Conservation (phyloP, 2,888 invertebrate genomes). For the Deladenus siricidicola region DNA sequence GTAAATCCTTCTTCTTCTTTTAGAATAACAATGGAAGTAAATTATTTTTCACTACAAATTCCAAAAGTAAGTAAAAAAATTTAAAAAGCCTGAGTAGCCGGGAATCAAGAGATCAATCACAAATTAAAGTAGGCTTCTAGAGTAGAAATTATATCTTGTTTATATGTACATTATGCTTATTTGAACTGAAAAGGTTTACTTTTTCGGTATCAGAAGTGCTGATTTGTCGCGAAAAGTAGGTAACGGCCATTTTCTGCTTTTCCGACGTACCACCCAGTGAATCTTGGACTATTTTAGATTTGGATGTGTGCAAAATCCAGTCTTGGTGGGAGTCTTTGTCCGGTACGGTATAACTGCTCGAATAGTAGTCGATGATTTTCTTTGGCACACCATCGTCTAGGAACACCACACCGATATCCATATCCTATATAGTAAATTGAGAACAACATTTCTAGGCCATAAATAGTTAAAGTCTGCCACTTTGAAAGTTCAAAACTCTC, state of each 20-base stretch:
- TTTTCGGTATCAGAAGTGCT: slow-evolving; percentile 30
- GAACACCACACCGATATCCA: slow-evolving; percentile 35
- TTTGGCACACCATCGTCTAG: slow-evolving; percentile 27
- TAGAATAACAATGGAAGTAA: too few species aligned
- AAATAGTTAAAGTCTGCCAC: background rate
- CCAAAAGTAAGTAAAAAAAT: too few species aligned
- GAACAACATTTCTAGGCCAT: too few species aligned
- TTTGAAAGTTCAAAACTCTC: background rate
- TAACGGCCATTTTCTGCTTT: slow-evolving; percentile 19
- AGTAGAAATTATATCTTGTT: too few species aligned
- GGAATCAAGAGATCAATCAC: too few species aligned
- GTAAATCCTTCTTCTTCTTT: too few species aligned
- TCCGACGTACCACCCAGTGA: background rate
- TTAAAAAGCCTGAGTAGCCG: too few species aligned
- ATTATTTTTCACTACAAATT: too few species aligned
- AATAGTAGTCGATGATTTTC: slow-evolving; percentile 31
- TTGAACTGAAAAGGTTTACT: slow-evolving; percentile 4
- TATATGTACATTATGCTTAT: background rate
- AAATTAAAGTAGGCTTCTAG: too few species aligned
- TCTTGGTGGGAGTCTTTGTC: slow-evolving; percentile 28
- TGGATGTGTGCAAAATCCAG: slow-evolving; percentile 24
- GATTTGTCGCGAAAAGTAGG: slow-evolving; percentile 31
- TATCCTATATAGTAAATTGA: slow-evolving; percentile 22
- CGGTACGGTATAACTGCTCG: slow-evolving; percentile 27
- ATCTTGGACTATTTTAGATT: slow-evolving; percentile 16